Percentiles rank a stretch among this genome's conserved stretches.
Conservation (phyloP, 2,797 vertebrate genomes). For the Microhierax caerulescens region DNA sequence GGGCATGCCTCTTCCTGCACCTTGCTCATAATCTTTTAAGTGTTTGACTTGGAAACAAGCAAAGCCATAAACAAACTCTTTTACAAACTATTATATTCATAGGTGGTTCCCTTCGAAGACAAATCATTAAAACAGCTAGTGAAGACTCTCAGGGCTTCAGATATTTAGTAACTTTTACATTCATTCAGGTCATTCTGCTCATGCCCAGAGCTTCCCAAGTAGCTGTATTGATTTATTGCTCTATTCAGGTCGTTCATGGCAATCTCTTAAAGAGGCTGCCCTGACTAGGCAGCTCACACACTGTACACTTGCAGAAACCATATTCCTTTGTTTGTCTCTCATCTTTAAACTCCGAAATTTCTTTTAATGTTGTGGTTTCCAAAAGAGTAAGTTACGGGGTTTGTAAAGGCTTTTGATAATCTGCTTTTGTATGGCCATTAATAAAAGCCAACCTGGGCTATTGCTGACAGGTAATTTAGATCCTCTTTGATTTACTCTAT, state of each 20-base stretch:
- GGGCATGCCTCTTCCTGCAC: neutral
- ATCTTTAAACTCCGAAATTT: neutral
- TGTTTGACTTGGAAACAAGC: neutral
- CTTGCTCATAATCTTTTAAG: fast-evolving
- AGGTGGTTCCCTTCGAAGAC: neutral
- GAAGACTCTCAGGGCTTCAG: neutral
- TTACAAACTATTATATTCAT: fast-evolving
- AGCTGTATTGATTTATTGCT: neutral
- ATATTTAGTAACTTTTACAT: neutral
- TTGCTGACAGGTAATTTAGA: neutral
- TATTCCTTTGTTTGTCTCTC: neutral
- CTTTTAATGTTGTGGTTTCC: neutral
- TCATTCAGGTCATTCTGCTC: neutral
- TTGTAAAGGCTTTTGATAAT: neutral
- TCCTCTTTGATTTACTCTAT: neutral
- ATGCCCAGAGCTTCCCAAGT: neutral
- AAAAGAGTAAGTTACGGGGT: neutral
- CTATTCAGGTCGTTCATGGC: neutral
- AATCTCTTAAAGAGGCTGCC: neutral
- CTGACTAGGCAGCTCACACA: neutral
- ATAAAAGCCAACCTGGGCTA: neutral
- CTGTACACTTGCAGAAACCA: neutral
- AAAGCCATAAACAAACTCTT: neutral
- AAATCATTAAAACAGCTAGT: neutral
- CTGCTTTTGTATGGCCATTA: neutral